Percentiles rank a stretch among this genome's conserved stretches.
phyloP scores from a whole-genome alignment of 2,888 invertebrate species.

The Dicranocentrus wangi region DNA sequence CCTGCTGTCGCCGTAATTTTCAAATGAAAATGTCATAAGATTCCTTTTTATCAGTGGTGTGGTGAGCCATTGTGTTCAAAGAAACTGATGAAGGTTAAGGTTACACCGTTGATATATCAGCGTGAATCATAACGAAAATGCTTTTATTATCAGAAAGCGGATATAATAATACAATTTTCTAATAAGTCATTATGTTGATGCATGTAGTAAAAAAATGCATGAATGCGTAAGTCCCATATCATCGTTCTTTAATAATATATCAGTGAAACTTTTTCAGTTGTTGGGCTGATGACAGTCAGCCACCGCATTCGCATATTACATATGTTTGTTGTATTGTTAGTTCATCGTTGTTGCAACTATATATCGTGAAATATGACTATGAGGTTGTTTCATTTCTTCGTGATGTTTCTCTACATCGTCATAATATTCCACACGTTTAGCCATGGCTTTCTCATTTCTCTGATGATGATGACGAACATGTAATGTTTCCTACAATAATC shows the following conservation, averaged over 20 bases:
- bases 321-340: too few species aligned
- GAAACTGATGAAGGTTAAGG: conserved; percentile 20
- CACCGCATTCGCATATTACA: too few species aligned
- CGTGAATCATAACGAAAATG: neutral
- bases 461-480: too few species aligned
- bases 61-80: neutral
- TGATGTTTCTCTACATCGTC: too few species aligned
- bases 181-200: neutral
- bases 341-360: too few species aligned
- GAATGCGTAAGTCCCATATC: conserved; percentile 1
- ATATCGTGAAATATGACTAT: too few species aligned
- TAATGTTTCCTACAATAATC: too few species aligned
- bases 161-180: neutral
- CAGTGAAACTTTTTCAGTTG: conserved; percentile 19
- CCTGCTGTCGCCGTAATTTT: neutral
- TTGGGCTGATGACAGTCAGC: too few species aligned
- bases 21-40: conserved; percentile 12
- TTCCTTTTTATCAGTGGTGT: neutral
- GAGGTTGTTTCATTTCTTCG: too few species aligned
- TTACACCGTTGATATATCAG: conserved; percentile 3
- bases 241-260: conserved; percentile 5
- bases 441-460: too few species aligned
- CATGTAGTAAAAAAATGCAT: neutral
- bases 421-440: too few species aligned
- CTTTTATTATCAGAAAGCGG: conserved; percentile 4